These are phyloP conservation scores for Trachemys scripta DNA, from an alignment of 2,113 vertebrate genomes.

Conservation along the genomic window DNA sequence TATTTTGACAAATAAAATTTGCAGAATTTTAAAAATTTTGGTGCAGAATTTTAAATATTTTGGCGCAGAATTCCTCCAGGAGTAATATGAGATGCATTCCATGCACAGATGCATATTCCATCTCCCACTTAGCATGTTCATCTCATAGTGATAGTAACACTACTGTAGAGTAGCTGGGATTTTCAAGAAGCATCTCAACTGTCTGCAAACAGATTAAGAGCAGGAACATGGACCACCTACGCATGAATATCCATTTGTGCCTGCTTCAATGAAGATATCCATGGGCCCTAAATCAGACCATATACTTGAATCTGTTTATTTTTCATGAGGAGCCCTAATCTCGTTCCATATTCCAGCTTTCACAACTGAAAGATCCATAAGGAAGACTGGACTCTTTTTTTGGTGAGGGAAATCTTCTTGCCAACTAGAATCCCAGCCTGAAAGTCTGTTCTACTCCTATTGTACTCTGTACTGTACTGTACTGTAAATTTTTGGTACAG, in stretches of 20 bases:
- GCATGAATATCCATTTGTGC: neutral
- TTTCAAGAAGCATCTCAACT: neutral
- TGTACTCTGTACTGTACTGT: too few species aligned
- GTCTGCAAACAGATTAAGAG: neutral
- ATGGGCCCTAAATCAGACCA: neutral
- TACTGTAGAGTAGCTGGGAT: constrained; percentile 1
- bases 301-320: neutral
- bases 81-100: neutral
- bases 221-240: neutral
- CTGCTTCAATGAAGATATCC: neutral
- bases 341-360: neutral
- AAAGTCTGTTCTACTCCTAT: too few species aligned
- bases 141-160: neutral
- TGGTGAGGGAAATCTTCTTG: neutral
- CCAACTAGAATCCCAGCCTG: neutral
- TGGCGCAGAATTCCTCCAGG: too few species aligned
- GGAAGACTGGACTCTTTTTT: neutral
- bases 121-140: neutral
- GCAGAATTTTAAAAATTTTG: too few species aligned
- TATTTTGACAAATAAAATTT: too few species aligned
- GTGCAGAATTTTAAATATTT: too few species aligned
- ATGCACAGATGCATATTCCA: neutral
- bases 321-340: neutral
- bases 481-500: neutral
- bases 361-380: neutral